Base-by-base conservation (phyloP, 2,113 vertebrate genomes). In the Hippolais icterina region DNA sequence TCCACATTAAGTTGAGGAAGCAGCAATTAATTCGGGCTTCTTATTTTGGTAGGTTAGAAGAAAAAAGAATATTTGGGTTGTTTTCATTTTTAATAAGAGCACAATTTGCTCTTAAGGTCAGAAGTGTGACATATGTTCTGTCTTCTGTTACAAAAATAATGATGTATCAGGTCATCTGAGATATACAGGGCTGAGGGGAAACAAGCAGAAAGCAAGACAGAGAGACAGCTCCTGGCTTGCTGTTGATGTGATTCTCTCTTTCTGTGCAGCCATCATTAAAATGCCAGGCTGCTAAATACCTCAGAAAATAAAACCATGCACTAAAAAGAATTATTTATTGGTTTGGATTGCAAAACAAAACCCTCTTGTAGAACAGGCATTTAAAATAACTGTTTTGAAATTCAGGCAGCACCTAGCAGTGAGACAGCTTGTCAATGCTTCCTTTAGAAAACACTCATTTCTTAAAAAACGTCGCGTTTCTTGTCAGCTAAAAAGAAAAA, bases 361-460 rank as follows among this genome's bases (percentile, higher is more conserved):
- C 60, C 50, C 10, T 82, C 74, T 64, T 88, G 64, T 76, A 78
- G 41, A 77, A 72, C 33, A 90, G 49, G 68, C 47, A 72, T 94
- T 94, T 87, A 65, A 92, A 97, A 87, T 83, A 90, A 66, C 60
- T 91, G 81, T 69, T 91, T 92, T 97, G 84, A 80, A 96, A 97
- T 97, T 91, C 93, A 90, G 68, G 71, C 72, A 75, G 29, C 54
- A 65, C 24, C 82, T 75, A 85, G 65, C 57, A 92, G 47, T 24
- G n/a, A 96, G 93, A 95, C 93, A 95, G 90, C 88, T 69, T 92
- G 88, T 93, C 91, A 95, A 66, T 80, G 72, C 54, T 93, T 91
- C 35, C 75, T 81, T 93, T 90, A 69, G 61, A 91, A 93, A 93
- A 79, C 41, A 61, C 74, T 57, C 20, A 29, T 75, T 84, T 79